phyloP scores from a whole-genome alignment of 1,140 invertebrate genomes.

The Pentalonia nigronervosa region DNA sequence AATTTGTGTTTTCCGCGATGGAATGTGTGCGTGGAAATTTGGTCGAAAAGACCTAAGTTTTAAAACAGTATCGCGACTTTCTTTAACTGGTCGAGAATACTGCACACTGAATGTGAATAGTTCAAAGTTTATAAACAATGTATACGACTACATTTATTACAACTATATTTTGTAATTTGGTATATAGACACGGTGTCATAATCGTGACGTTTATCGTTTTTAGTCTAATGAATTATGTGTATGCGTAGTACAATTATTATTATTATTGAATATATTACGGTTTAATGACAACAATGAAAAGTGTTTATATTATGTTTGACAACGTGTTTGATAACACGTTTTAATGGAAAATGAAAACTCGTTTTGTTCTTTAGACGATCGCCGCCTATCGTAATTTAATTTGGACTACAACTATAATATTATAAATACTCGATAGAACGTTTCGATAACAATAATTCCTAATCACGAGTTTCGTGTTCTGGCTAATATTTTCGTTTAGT shows the following conservation, averaged over 20 bases:
- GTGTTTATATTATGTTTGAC: not conserved
- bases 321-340: not conserved
- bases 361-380: no score
- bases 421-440: no score
- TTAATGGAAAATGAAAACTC: not conserved
- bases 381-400: no score
- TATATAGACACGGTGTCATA: not conserved
- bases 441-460: no score
- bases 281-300: not conserved
- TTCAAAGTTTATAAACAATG: not conserved
- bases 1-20: not conserved
- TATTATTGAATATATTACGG: no score
- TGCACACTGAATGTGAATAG: not conserved
- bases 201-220: not conserved
- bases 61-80: not conserved
- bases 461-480: no score
- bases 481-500: not conserved
- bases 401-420: no score
- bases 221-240: not conserved
- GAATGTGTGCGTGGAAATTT: not conserved
- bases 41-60: not conserved
- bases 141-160: no score
- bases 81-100: not conserved
- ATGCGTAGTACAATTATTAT: no score
- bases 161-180: not conserved